Percentiles rank a stretch among this genome's conserved stretches.
Evolutionary conservation across 2,797 vertebrate species (phyloP).

Genomic region (Hypotaenidia philippensis): DNA sequence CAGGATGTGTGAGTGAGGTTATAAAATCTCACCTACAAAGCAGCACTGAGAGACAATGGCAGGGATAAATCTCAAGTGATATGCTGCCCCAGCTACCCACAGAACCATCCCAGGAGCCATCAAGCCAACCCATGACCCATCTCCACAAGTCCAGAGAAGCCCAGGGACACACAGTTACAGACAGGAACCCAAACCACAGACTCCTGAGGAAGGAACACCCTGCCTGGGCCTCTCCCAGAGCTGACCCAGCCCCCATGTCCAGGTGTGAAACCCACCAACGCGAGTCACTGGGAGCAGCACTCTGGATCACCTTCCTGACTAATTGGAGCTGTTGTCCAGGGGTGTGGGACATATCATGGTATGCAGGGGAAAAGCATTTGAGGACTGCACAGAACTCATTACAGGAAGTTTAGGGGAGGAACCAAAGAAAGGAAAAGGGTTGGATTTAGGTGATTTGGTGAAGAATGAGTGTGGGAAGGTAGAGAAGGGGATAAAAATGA

Average conservation of each 20-base stretch:
- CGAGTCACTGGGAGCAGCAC: accelerated
- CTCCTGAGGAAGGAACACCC: not conserved
- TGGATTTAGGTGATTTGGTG: not conserved
- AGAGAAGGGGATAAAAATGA: not conserved
- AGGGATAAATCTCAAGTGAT: not conserved
- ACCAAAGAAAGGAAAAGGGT: not conserved
- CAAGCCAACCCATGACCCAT: not conserved
- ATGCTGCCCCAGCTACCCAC: not conserved
- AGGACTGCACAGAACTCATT: not conserved
- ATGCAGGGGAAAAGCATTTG: not conserved
- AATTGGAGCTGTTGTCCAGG: too few species aligned
- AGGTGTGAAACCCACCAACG: not conserved
- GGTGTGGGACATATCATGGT: not conserved
- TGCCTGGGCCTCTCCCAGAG: not conserved
- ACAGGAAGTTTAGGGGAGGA: not conserved
- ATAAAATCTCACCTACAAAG: not conserved
- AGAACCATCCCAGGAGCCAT: not conserved
- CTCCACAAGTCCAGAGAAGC: not conserved
- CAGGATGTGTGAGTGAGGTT: not conserved
- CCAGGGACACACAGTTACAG: not conserved
- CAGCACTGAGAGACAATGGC: not conserved
- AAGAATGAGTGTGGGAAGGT: not conserved
- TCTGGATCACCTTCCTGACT: not conserved
- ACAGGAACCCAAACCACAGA: not conserved
- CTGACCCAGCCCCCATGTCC: not conserved